Evolutionary conservation across 2,113 vertebrate genomes (phyloP).

Genomic region (Brachirus orientalis): DNA sequence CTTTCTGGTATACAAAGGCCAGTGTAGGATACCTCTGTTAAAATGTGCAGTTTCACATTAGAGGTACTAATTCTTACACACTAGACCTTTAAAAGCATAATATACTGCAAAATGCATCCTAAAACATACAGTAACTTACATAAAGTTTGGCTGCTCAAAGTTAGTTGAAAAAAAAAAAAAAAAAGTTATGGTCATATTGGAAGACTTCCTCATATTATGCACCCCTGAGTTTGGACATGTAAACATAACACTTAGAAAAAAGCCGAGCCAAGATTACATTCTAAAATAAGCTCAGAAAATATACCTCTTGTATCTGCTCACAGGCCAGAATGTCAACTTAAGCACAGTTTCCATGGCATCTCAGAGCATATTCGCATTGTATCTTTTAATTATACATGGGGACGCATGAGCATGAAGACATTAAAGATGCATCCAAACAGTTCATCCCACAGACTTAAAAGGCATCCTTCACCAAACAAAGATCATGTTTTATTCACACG

Average conservation of each 20-base stretch:
- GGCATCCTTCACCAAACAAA: constrained; percentile 59
- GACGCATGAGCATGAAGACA: constrained; percentile 50
- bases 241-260: constrained; percentile 24
- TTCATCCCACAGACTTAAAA: constrained; percentile 59
- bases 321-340: constrained; percentile 43
- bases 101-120: no score
- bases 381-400: constrained; percentile 72
- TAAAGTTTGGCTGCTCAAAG: not conserved
- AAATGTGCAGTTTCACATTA: no score
- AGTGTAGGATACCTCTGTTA: no score
- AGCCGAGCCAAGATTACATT: constrained; percentile 6
- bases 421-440: constrained; percentile 73
- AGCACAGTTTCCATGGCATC: constrained; percentile 67
- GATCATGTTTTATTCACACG: constrained; percentile 68
- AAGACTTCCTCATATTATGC: not conserved
- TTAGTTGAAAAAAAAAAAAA: no score
- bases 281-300: constrained; percentile 37
- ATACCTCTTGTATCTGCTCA: constrained; percentile 15
- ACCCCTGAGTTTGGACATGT: constrained; percentile 8
- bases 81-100: no score
- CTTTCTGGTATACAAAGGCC: no score
- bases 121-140: not conserved
- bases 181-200: no score
- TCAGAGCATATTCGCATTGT: constrained; percentile 40
- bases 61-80: no score